These are phyloP conservation scores for Tribolium madens DNA, from an alignment of 1,140 invertebrate species.

Conservation along the genomic window DNA sequence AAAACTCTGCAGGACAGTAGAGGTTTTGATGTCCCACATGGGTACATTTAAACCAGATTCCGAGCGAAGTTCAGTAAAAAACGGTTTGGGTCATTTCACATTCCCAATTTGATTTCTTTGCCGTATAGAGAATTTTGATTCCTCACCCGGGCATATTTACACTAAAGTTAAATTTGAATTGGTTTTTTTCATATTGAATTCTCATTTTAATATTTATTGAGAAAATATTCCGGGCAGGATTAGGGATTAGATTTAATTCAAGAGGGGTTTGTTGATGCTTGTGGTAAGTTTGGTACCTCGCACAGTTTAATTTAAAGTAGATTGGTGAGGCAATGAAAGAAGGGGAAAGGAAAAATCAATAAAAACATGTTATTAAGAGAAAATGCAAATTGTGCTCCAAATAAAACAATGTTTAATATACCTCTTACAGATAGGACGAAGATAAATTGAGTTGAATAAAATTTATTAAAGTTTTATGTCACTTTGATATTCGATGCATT, in stretches of 20 bases:
- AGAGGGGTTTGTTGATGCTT: conserved; percentile 10
- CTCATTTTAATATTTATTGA: not conserved
- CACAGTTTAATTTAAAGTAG: conserved; percentile 30
- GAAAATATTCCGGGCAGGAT: not conserved
- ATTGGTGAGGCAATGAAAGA: conserved; percentile 15
- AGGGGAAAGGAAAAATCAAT: conserved; percentile 19
- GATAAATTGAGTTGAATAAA: conserved; percentile 6
- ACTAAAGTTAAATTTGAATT: conserved; percentile 25
- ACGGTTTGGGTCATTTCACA: conserved; percentile 29
- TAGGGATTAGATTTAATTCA: not conserved
- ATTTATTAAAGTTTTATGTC: conserved; percentile 29
- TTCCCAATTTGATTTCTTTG: conserved; percentile 31
- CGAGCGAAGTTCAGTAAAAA: conserved; percentile 28
- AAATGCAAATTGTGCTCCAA: conserved; percentile 30
- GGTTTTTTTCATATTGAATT: not conserved
- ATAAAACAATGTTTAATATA: conserved; percentile 40
- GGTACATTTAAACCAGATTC: conserved; percentile 36
- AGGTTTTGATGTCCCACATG: conserved; percentile 27
- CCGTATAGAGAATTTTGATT: conserved; percentile 19
- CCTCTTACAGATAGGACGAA: conserved; percentile 20
- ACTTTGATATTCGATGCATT: conserved; percentile 2
- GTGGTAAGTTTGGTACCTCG: conserved; percentile 21
- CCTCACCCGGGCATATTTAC: conserved; percentile 14
- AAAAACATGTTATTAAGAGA: conserved; percentile 33
- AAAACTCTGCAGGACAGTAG: conserved; percentile 27